Base-by-base conservation (phyloP, 2,113 vertebrate genomes). In the Hyla sarda region DNA sequence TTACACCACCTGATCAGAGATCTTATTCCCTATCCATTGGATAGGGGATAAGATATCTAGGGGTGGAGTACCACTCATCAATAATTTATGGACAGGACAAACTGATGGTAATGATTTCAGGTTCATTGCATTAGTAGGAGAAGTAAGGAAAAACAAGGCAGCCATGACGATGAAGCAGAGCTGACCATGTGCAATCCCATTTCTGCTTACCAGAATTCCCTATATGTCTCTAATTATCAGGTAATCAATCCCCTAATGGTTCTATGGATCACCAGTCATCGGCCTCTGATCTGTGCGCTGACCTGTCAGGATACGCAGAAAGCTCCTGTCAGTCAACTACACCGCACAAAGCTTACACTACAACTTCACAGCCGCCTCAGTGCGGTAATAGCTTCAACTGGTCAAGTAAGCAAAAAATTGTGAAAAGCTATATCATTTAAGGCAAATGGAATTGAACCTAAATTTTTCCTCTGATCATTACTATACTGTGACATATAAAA, bases 151-250 rank as follows among this genome's bases (percentile, higher is more conserved):
- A 30, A 23, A 30, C 25, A 16, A 1, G 12, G 7, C 56, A 25
- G 56, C n/a, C 23, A 11, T 25, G 56, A 60, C n/a, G 25, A 11
- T 11, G 13, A 16, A 65, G 25, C 0, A 65, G 19, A 54, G 5
- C 23, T 62, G 58, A 62, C 3, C 2, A 5, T 1, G 12, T 34
- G 23, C 41, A n/a, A 45, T 73, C 13, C 11, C 9, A 3, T 48
- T 74, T 74, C n/a, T 74, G 41, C 72, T 74, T 47, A 74, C 72
- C 6, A 25, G 37, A 74, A 28, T 28, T 28, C 19, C 48, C 72
- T 48, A 25, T 23, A 12, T 8, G 0, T 4, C 14, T 48, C 23
- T 74, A n/a, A 74, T 74, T 74, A 48, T 45, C 72, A 48, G 41
- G 3, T 13, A 74, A 48, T 34, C 41, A 28, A 16, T 74, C 23